Percentiles rank a stretch among this genome's conserved stretches.
Conservation (phyloP, 2,113 vertebrate species). For the Galeopterus variegatus region DNA sequence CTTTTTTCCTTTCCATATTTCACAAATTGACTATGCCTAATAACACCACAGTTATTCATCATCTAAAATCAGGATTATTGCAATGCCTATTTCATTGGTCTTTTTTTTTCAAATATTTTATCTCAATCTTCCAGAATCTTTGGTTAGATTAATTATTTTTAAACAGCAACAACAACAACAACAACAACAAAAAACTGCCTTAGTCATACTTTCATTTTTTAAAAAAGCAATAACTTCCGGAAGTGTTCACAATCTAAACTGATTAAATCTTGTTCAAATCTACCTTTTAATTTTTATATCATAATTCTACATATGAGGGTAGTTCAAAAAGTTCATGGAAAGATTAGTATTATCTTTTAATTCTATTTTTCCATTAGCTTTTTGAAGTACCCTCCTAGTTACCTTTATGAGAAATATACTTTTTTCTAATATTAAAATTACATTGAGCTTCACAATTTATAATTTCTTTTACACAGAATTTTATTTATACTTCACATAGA, state of each 20-base stretch:
- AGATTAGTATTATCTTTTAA: too few relatives aligned
- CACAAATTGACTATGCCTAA: background rate
- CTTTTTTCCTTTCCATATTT: background rate
- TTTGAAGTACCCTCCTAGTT: background rate
- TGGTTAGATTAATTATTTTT: background rate
- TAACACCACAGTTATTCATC: background rate
- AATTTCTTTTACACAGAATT: background rate
- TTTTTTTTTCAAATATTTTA: slow-evolving; percentile 35
- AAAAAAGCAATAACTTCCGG: background rate
- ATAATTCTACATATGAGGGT: background rate
- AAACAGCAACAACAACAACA: background rate
- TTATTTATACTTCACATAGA: too few relatives aligned
- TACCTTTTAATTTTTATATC: background rate
- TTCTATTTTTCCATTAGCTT: too few relatives aligned
- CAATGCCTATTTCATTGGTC: background rate
- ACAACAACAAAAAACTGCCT: too few relatives aligned
- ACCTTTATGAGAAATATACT: background rate
- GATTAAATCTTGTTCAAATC: background rate
- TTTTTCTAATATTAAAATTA: background rate
- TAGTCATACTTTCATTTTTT: background rate
- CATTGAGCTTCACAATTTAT: background rate
- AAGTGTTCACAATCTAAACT: background rate
- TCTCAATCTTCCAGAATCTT: background rate
- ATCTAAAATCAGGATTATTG: background rate
- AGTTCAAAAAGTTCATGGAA: too few relatives aligned